phyloP scores from a whole-genome alignment of 2,888 invertebrate genomes.

The Smittia sp. region DNA sequence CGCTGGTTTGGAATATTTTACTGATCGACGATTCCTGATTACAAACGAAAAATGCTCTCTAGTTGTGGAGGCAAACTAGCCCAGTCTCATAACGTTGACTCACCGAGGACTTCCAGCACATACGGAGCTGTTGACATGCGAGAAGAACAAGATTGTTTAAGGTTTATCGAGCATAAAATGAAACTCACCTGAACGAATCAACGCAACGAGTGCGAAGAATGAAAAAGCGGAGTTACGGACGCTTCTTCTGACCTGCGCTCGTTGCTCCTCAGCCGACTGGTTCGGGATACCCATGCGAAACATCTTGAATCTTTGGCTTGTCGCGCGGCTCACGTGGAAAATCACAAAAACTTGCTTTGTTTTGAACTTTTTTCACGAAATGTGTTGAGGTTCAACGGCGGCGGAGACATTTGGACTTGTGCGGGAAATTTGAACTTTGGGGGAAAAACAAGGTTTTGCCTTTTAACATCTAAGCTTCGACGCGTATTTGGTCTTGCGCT shows the following conservation, averaged over 20 bases:
- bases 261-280: slow-evolving; percentile 6
- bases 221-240: slow-evolving; percentile 5
- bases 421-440: not conserved
- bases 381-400: not conserved
- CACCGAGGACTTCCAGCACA: slow-evolving; percentile 18
- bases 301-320: slow-evolving; percentile 1
- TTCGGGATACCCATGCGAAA: slow-evolving; percentile 27
- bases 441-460: not conserved
- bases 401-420: not conserved
- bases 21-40: not conserved
- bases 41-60: not conserved
- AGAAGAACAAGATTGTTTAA: not conserved
- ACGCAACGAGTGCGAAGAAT: slow-evolving; percentile 1
- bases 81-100: slow-evolving; percentile 36
- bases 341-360: not conserved
- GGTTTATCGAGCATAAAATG: not conserved
- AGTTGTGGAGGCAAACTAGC: not conserved
- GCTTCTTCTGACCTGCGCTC: not conserved
- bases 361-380: not conserved
- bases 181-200: slow-evolving; percentile 26
- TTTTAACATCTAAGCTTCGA: not conserved
- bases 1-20: not conserved
- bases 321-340: not conserved
- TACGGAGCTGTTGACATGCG: slow-evolving; percentile 2
- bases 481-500: too few species aligned